These are phyloP conservation scores for Leptinotarsa defecta DNA, from an alignment of 1,140 invertebrate species.

Conservation along the genomic window DNA sequence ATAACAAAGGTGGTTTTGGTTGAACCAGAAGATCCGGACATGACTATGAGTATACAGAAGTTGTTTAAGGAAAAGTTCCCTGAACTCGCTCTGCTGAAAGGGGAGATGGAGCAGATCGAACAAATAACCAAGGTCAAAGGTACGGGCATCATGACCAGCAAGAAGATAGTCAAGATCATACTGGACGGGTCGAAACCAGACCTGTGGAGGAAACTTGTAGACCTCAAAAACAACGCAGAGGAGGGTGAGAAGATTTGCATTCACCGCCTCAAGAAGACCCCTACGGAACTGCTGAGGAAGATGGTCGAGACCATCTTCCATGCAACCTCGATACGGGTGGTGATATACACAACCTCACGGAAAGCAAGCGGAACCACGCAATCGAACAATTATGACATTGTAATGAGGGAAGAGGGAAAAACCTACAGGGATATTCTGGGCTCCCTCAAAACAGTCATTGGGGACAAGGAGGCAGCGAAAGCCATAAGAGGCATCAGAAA, in stretches of 20 bases:
- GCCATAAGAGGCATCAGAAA: not conserved
- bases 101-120: constrained; percentile 36
- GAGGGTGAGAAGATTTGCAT: not conserved
- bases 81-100: constrained; percentile 52
- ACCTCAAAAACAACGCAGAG: not conserved
- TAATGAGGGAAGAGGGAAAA: constrained; percentile 1
- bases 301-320: constrained; percentile 24
- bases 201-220: constrained; percentile 19
- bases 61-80: constrained; percentile 5
- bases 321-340: not conserved
- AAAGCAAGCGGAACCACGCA: too few relatives aligned
- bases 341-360: not conserved
- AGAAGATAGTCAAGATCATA: constrained; percentile 31
- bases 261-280: constrained; percentile 6
- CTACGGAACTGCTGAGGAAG: constrained; percentile 15
- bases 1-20: not conserved
- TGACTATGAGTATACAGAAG: constrained; percentile 5
- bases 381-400: constrained; percentile 10
- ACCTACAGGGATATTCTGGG: not conserved
- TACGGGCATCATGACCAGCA: not conserved
- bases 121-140: not conserved
- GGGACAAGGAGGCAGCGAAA: not conserved
- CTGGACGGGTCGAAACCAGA: constrained; percentile 9
- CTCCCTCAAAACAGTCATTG: not conserved
- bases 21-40: constrained; percentile 10